Percentiles rank a stretch among this genome's conserved stretches.
Conservation (phyloP, 2,888 invertebrate species). For the Leptinotarsa rubiginosa region DNA sequence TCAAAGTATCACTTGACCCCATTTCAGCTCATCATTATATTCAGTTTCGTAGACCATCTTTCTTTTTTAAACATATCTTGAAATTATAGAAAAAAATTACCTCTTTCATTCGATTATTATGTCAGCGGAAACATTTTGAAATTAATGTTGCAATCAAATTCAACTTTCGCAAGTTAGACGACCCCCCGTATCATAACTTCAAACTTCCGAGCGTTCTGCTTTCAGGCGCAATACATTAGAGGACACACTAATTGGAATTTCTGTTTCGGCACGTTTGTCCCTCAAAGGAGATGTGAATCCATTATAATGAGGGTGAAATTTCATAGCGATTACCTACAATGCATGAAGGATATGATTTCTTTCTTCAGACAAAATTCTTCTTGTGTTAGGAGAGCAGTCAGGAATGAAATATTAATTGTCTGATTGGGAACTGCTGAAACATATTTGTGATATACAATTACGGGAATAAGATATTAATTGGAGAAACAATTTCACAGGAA, state of each 20-base stretch:
- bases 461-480: too few relatives aligned
- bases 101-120: neutral
- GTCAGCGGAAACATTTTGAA: neutral
- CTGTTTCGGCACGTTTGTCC: neutral
- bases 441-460: too few relatives aligned
- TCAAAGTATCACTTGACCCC: too few relatives aligned
- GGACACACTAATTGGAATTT: conserved; percentile 15
- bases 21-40: too few relatives aligned
- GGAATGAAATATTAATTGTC: neutral
- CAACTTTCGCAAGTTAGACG: neutral
- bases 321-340: conserved; percentile 14
- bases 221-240: neutral
- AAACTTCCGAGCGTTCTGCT: neutral
- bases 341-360: neutral
- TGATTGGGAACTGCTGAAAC: neutral
- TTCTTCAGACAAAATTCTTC: neutral
- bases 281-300: conserved; percentile 7
- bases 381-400: neutral
- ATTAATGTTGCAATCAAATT: neutral
- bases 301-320: conserved; percentile 23
- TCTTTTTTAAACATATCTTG: too few relatives aligned
- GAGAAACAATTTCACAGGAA: too few relatives aligned
- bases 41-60: too few relatives aligned
- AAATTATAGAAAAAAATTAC: too few relatives aligned
- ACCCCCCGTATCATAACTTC: neutral